Evolutionary conservation across 23 tunicate genomes (phyloP).

Genomic region (Aplidium turbinatum): DNA sequence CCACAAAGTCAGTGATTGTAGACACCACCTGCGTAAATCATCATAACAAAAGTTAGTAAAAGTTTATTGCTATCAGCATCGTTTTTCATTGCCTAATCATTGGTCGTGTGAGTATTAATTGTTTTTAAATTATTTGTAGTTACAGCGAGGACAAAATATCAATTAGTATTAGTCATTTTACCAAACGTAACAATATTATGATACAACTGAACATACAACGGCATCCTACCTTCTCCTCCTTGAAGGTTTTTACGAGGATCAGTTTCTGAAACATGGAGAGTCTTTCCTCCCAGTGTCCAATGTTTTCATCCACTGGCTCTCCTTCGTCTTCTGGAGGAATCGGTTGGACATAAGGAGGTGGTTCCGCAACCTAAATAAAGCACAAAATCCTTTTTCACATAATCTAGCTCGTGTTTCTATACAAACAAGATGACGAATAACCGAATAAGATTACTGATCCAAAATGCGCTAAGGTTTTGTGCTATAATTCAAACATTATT

Average conservation of each 20-base stretch:
- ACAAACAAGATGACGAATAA: background rate
- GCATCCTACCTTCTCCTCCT: slow-evolving; percentile 66
- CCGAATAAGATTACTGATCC: no score
- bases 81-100: no score
- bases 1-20: slow-evolving; percentile 86
- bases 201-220: background rate
- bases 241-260: slow-evolving; percentile 79
- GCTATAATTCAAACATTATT: no score
- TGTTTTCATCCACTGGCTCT: slow-evolving; percentile 31
- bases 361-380: slow-evolving; percentile 43
- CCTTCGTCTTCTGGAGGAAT: slow-evolving; percentile 61
- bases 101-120: no score
- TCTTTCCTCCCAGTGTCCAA: slow-evolving; percentile 96
- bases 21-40: slow-evolving; percentile 90
- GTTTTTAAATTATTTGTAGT: no score
- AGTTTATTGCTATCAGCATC: no score
- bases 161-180: background rate
- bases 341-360: slow-evolving; percentile 40
- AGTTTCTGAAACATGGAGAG: slow-evolving; percentile 90
- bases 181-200: background rate
- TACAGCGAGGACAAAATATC: background rate
- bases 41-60: no score
- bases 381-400: no score
- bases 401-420: no score
- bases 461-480: no score